Percentiles rank a stretch among this genome's conserved stretches.
phyloP scores from a whole-genome alignment of 37 sponge, comb jelly and placozoan species.

The Beroe forskalii region DNA sequence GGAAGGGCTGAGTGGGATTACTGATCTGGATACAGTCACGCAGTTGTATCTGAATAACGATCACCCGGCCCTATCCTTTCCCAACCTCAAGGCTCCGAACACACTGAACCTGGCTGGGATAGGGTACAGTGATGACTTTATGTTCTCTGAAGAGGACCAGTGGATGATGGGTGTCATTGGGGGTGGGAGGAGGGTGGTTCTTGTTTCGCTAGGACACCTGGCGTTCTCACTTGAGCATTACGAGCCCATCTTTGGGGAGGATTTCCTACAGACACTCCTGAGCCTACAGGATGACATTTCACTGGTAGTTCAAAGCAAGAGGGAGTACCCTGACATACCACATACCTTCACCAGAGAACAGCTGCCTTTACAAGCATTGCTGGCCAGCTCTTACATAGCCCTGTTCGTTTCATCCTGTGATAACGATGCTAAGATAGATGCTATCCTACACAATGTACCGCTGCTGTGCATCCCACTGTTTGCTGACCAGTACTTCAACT shows the following conservation, averaged over 20 bases:
- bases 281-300: neutral
- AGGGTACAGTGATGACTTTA: neutral
- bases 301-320: neutral
- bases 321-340: neutral
- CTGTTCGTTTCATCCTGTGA: neutral
- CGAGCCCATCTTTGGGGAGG: neutral
- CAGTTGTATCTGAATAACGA: slow-evolving; percentile 13
- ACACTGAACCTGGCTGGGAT: slow-evolving; percentile 1
- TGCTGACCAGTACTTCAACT: slow-evolving; percentile 20
- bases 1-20: neutral
- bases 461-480: slow-evolving; percentile 1
- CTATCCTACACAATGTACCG: neutral
- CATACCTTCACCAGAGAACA: neutral
- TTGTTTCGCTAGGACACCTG: neutral
- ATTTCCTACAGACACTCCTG: neutral
- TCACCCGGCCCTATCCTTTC: slow-evolving; percentile 21
- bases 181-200: neutral
- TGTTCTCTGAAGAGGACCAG: neutral
- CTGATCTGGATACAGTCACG: slow-evolving; percentile 14
- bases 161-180: too few species aligned
- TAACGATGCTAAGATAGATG: neutral
- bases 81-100: neutral
- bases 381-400: neutral
- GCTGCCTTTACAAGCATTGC: neutral
- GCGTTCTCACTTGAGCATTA: neutral